These are phyloP conservation scores for Apomyelois bistriatella DNA, from an alignment of 2,888 invertebrate species.

Conservation along the genomic window DNA sequence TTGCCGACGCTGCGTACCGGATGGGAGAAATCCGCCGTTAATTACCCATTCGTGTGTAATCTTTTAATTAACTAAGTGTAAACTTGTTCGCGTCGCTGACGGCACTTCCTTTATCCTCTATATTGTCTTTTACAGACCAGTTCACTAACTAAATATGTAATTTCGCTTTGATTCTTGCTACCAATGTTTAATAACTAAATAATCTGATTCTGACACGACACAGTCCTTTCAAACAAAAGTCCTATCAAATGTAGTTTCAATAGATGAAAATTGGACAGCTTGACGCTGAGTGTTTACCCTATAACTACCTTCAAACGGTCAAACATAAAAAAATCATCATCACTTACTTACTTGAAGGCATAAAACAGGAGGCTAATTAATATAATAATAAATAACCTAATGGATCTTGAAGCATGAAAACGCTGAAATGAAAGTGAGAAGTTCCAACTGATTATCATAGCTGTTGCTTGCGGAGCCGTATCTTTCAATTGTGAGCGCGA, in stretches of 20 bases:
- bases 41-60: constrained; percentile 72
- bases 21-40: constrained; percentile 65
- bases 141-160: constrained; percentile 5
- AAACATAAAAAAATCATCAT: no score
- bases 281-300: neutral
- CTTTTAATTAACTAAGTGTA: constrained; percentile 73
- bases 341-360: no score
- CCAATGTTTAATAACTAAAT: neutral
- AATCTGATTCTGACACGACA: constrained; percentile 16
- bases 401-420: neutral
- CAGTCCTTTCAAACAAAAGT: neutral
- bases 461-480: neutral
- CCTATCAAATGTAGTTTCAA: no score
- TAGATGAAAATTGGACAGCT: no score
- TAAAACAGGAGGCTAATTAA: no score
- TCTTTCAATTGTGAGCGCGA: neutral
- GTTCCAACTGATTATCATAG: neutral
- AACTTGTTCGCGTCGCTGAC: constrained; percentile 54
- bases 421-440: neutral
- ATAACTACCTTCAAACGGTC: no score
- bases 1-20: constrained; percentile 47
- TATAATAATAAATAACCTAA: no score
- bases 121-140: constrained; percentile 8
- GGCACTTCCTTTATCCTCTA: constrained; percentile 36
- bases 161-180: constrained; percentile 15